Percentiles rank a stretch among this genome's conserved stretches.
These are phyloP conservation scores for Ictidomys tridecemlineatus DNA, from an alignment of 2,113 vertebrate species.

Conservation along the genomic window DNA sequence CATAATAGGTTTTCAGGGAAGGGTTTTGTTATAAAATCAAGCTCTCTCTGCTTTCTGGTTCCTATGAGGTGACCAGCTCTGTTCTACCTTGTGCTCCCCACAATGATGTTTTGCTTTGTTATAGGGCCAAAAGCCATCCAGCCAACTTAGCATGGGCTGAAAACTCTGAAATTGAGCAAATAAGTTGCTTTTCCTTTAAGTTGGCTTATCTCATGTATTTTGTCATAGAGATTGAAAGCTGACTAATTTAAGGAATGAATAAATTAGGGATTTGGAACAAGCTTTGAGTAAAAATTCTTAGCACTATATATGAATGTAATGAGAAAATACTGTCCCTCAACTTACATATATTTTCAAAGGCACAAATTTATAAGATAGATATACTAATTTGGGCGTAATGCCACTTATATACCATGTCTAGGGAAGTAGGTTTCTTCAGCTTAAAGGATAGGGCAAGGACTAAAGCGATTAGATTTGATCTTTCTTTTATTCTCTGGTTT, in stretches of 20 bases:
- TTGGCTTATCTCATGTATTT: not conserved
- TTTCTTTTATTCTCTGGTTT: not conserved
- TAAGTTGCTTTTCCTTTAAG: not conserved
- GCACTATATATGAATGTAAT: not conserved
- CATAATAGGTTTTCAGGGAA: not conserved
- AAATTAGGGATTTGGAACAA: not conserved
- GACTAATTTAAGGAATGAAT: not conserved
- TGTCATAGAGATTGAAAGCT: not conserved
- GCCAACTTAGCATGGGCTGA: not conserved
- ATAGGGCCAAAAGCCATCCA: not conserved
- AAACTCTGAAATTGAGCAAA: not conserved
- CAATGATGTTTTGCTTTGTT: not conserved
- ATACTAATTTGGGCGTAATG: not conserved
- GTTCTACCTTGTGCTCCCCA: not conserved
- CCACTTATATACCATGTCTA: not conserved
- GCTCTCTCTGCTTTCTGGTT: not conserved
- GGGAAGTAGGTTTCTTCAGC: not conserved
- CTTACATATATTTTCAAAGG: not conserved
- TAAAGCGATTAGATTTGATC: conserved; percentile 45
- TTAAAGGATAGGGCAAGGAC: not conserved
- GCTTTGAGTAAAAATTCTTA: not conserved
- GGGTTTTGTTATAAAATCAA: not conserved
- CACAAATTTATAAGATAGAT: not conserved
- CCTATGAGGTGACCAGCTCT: not conserved
- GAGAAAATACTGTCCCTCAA: not conserved